Evolutionary conservation across 2,113 vertebrate species (phyloP).

Genomic region (Mobula birostris): DNA sequence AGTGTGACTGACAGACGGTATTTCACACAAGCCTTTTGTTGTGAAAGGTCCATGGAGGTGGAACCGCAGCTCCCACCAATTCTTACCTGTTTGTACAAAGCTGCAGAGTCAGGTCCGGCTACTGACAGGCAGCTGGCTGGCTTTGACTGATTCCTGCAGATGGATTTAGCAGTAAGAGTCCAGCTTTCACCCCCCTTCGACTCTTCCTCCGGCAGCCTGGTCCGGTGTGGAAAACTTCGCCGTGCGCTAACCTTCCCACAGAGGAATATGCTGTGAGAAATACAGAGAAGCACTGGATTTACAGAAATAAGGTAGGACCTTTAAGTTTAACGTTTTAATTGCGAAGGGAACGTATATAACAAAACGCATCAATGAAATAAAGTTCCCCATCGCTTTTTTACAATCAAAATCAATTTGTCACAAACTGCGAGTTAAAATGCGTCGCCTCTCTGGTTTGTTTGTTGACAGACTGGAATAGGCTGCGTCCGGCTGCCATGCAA

Average conservation of each 20-base stretch:
- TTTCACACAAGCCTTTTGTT: not conserved
- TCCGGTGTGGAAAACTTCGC: not conserved
- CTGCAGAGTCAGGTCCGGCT: conserved; percentile 18
- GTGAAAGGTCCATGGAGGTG: not conserved
- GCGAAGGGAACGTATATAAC: not conserved
- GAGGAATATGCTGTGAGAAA: not conserved
- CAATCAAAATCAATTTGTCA: not conserved
- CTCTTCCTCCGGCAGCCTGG: not conserved
- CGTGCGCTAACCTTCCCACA: not conserved
- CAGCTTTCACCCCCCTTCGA: not conserved
- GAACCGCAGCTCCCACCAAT: not conserved
- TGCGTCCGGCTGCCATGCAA: not conserved
- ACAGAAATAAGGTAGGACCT: not conserved
- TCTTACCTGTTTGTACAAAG: conserved; percentile 1
- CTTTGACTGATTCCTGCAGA: conserved; percentile 34
- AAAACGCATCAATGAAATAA: not conserved
- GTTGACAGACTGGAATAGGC: not conserved
- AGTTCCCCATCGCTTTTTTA: not conserved
- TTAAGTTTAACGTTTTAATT: not conserved
- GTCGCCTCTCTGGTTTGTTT: not conserved
- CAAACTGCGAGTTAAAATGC: not conserved
- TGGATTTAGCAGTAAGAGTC: not conserved
- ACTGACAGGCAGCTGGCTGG: conserved; percentile 16
- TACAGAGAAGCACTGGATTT: not conserved
- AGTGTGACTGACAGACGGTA: not conserved